Evolutionary conservation across 2,113 vertebrate genomes (phyloP).

Genomic region (Chamaea fasciata): DNA sequence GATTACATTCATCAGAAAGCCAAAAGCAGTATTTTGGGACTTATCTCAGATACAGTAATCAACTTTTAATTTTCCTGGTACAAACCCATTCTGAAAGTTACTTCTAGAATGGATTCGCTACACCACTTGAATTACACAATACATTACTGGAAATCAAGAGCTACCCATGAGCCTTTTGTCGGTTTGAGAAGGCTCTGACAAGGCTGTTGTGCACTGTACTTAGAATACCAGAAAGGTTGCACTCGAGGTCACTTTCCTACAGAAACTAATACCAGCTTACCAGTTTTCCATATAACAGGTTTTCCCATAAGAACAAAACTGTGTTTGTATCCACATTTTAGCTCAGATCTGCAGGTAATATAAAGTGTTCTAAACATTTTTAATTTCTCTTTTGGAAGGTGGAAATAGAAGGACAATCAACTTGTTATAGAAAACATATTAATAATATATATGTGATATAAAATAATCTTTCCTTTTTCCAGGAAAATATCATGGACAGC

Average conservation of each 20-base stretch:
- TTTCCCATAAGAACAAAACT: background rate
- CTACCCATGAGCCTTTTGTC: background rate
- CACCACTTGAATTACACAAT: background rate
- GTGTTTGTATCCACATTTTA: background rate
- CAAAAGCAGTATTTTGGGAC: fast-evolving
- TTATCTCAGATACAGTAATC: background rate
- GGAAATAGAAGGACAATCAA: background rate
- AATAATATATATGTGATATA: background rate
- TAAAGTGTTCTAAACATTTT: background rate
- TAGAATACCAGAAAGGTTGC: background rate
- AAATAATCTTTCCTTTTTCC: background rate
- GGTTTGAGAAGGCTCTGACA: background rate
- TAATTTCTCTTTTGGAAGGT: background rate
- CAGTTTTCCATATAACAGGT: background rate
- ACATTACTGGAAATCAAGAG: background rate
- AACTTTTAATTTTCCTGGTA: background rate
- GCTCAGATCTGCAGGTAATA: background rate
- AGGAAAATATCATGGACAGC: background rate
- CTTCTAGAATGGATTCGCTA: background rate
- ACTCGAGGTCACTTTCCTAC: background rate
- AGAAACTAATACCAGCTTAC: background rate
- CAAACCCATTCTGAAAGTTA: background rate
- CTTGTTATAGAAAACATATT: background rate
- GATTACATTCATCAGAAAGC: background rate
- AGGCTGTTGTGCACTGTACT: background rate